These are phyloP conservation scores for Drosophila mimetica DNA, from an alignment of 2,888 invertebrate species.

Conservation along the genomic window DNA sequence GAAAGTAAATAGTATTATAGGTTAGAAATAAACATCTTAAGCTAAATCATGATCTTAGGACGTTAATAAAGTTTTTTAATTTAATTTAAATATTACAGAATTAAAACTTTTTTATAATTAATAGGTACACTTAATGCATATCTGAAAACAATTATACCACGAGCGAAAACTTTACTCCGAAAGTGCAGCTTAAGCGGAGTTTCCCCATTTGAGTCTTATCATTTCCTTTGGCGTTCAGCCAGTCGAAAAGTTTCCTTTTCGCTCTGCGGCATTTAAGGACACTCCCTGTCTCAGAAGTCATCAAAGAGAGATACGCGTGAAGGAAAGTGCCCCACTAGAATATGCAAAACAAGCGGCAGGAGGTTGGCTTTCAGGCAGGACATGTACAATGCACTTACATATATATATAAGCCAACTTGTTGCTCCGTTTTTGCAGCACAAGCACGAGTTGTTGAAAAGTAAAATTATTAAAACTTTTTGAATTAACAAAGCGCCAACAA, in stretches of 20 bases:
- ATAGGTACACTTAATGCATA: not conserved
- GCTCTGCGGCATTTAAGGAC: constrained; percentile 26
- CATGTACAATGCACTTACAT: constrained; percentile 1
- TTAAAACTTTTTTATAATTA: not conserved
- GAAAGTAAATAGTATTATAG: too few species aligned
- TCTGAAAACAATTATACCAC: not conserved
- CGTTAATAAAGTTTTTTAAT: too few species aligned
- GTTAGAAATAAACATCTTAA: too few species aligned
- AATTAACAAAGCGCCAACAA: constrained; percentile 63
- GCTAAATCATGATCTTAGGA: too few species aligned
- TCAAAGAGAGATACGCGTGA: constrained; percentile 21
- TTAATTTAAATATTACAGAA: too few species aligned
- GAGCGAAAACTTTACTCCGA: not conserved
- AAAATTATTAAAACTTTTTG: constrained; percentile 73
- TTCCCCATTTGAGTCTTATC: not conserved
- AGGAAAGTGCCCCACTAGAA: constrained; percentile 30
- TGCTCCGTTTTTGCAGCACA: constrained; percentile 36
- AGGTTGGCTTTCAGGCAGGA: not conserved
- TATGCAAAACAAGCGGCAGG: constrained; percentile 31
- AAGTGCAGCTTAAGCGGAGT: not conserved
- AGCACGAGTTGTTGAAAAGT: constrained; percentile 55
- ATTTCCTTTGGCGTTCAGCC: constrained; percentile 5
- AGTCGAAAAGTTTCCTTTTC: constrained; percentile 20
- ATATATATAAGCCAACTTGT: constrained; percentile 45
- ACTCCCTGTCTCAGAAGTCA: constrained; percentile 9